Conservation (phyloP, 1,140 invertebrate genomes). For the Whitmania pigra region DNA sequence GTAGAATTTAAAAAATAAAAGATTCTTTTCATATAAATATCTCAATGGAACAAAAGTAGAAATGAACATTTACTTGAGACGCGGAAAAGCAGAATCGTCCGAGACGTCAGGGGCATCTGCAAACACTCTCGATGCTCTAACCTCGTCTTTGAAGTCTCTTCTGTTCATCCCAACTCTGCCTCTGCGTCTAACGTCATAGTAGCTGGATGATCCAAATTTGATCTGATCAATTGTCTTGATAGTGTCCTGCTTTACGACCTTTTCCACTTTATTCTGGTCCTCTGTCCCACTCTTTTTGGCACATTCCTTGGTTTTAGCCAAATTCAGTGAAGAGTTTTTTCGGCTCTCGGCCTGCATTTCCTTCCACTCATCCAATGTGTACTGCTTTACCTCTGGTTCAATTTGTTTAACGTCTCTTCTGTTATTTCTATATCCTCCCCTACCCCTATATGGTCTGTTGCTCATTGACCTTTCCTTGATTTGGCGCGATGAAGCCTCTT, state of each 20-base stretch:
- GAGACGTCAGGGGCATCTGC: conserved; percentile 71
- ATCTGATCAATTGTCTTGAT: conserved; percentile 32
- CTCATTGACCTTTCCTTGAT: conserved; percentile 45
- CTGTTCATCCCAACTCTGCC: conserved; percentile 40
- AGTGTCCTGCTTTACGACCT: conserved; percentile 30
- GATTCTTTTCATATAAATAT: no score
- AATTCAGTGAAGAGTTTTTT: conserved; percentile 52
- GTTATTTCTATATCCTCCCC: conserved; percentile 11
- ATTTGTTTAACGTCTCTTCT: no score
- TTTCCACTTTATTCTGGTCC: conserved; percentile 53
- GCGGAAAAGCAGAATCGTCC: conserved; percentile 86
- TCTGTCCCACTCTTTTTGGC: conserved; percentile 62
- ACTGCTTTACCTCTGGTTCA: conserved; percentile 26
- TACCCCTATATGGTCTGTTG: conserved; percentile 38
- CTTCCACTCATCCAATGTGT: conserved; percentile 24
- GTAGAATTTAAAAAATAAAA: no score
- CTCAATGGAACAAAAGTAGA: no score
- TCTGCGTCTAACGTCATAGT: conserved; percentile 16
- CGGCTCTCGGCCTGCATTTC: conserved; percentile 14
- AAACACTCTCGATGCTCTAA: conserved; percentile 33
- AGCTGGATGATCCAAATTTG: conserved; percentile 32
- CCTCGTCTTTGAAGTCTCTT: conserved; percentile 41
- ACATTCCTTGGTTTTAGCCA: conserved; percentile 79
- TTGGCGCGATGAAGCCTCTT: conserved; percentile 14
- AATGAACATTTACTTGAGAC: conserved; percentile 43